Percentiles rank a stretch among this genome's conserved stretches.
phyloP scores from a whole-genome alignment of 2,113 vertebrate species.

The Chelonoidis abingdonii region DNA sequence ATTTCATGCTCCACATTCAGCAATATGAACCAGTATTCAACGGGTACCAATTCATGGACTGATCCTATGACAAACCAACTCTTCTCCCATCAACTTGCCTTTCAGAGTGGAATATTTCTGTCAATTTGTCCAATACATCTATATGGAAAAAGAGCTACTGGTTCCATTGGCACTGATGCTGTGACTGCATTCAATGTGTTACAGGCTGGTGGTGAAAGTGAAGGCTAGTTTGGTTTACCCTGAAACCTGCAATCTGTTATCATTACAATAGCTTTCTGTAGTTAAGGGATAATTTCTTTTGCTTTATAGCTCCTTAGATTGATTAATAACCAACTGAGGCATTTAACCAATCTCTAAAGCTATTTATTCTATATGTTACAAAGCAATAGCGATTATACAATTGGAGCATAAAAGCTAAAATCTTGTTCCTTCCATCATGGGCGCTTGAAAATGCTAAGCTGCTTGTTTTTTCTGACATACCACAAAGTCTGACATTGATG shows the following conservation, averaged over 20 bases:
- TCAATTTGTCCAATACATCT: not conserved
- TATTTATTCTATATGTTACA: not conserved
- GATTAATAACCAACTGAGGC: not conserved
- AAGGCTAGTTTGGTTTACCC: not conserved
- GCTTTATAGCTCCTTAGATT: not conserved
- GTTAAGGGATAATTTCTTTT: not conserved
- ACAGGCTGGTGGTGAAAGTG: not conserved
- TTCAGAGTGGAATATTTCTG: not conserved
- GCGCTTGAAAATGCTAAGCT: not conserved
- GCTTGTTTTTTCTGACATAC: not conserved
- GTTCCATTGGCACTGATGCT: not conserved
- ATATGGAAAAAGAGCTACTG: fast-evolving
- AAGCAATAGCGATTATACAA: not conserved
- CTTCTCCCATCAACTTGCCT: not conserved
- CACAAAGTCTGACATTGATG: not conserved
- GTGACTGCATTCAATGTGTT: not conserved
- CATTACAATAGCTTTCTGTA: not conserved
- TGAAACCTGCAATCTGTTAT: not conserved
- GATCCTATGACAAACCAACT: not conserved
- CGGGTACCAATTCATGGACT: fast-evolving
- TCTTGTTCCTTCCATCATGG: not conserved
- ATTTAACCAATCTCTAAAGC: not conserved
- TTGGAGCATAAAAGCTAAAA: not conserved
- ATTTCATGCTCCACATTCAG: not conserved
- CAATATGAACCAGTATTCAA: not conserved